Conservation (phyloP, 2,888 invertebrate species). For the Epirrhoe alternata region DNA sequence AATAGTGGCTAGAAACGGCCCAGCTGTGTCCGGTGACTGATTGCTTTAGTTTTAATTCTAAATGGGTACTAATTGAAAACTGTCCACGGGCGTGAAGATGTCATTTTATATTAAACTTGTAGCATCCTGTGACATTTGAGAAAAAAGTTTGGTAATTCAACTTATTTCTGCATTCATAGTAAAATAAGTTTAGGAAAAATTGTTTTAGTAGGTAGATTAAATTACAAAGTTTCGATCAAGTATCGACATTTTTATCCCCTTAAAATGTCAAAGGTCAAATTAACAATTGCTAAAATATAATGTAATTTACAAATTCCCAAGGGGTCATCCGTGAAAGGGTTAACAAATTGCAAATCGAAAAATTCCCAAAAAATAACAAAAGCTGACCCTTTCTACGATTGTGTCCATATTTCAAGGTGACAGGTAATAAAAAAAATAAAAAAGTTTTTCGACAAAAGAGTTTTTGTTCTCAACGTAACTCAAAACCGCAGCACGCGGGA, state of each 20-base stretch:
- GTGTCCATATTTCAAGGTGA: constrained; percentile 69
- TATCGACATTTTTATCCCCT: constrained; percentile 21
- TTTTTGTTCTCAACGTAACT: constrained; percentile 64
- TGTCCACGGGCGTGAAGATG: constrained; percentile 67
- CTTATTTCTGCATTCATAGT: neutral
- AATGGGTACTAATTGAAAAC: constrained; percentile 82
- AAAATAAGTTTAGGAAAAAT: neutral
- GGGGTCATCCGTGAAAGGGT: constrained; percentile 63
- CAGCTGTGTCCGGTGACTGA: constrained; percentile 81
- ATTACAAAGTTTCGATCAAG: neutral
- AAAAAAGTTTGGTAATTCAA: constrained; percentile 12
- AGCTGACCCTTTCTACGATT: constrained; percentile 77
- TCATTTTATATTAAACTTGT: constrained; percentile 54
- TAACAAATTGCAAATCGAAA: constrained; percentile 60
- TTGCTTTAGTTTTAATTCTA: constrained; percentile 80
- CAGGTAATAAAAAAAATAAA: constrained; percentile 63
- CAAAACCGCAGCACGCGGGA: constrained; percentile 76
- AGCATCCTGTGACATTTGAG: constrained; percentile 39
- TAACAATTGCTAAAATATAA: constrained; percentile 34
- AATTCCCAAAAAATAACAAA: constrained; percentile 57
- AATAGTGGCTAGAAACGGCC: constrained; percentile 78
- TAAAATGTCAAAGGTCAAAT: constrained; percentile 46
- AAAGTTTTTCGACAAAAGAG: constrained; percentile 44
- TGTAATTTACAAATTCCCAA: constrained; percentile 38
- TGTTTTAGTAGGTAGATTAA: neutral